Percentiles rank a stretch among this genome's conserved stretches.
These are phyloP conservation scores for Popillia japonica DNA, from an alignment of 1,140 invertebrate species.

Conservation along the genomic window DNA sequence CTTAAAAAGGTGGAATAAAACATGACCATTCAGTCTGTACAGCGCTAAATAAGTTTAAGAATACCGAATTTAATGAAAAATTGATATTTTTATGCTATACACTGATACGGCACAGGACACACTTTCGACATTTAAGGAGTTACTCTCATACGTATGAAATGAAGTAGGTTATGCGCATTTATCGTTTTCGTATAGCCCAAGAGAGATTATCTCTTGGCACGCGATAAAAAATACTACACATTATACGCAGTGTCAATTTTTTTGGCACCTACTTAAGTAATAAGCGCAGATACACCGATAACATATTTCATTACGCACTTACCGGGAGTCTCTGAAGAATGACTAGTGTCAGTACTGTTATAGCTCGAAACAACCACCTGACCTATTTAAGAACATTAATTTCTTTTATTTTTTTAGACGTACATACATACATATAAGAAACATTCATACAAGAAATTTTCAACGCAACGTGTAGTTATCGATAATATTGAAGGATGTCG, in stretches of 20 bases:
- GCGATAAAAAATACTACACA: constrained; percentile 7
- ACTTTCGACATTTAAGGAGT: too few relatives aligned
- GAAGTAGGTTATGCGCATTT: not conserved
- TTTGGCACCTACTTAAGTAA: constrained; percentile 32
- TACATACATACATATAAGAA: too few relatives aligned
- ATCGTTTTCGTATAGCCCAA: not conserved
- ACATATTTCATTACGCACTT: constrained; percentile 28
- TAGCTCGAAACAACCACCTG: not conserved
- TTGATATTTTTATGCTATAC: too few relatives aligned
- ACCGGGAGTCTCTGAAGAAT: not conserved
- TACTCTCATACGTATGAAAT: too few relatives aligned
- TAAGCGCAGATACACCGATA: constrained; percentile 17
- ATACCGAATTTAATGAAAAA: too few relatives aligned
- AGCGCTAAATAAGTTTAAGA: too few relatives aligned
- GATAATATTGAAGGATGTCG: not conserved
- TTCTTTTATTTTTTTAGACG: not conserved
- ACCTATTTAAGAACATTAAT: not conserved
- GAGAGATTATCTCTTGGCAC: not conserved
- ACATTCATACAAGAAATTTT: not conserved
- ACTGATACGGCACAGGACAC: too few relatives aligned
- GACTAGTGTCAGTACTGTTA: constrained; percentile 24
- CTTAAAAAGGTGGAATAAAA: too few relatives aligned
- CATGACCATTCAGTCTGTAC: too few relatives aligned
- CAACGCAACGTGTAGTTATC: not conserved
- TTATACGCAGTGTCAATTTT: constrained; percentile 22